Evolutionary conservation across 2,797 vertebrate species (phyloP), one percentile per base, ranked within the genome.

Genomic region (Selene dorsalis): DNA sequence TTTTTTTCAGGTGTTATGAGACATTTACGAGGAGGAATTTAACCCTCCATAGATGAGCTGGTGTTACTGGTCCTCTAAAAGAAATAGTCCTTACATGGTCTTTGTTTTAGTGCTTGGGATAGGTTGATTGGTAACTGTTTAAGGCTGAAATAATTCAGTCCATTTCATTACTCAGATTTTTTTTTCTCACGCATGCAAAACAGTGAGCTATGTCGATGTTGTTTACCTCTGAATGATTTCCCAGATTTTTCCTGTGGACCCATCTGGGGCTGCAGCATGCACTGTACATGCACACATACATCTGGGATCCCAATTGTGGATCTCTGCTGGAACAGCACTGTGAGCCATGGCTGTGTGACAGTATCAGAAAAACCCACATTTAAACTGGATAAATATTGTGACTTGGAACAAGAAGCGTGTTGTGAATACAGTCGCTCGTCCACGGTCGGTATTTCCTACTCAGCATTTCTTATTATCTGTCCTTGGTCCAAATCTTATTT

Each of bases 231-330:
- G 66, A 91, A 69, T 84, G 83, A 85, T 88, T 86, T 61, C 41
- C 78, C 88, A 92, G 89, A 84, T 82, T 85, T 69, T 79, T 87
- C 89, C 87, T 83, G 67, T 69, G 39, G 48, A 75, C 71, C 63
- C 87, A 86, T 90, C 80, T 85, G 86, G 83, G 62, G 45, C 69
- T 69, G 43, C 67, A 80, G 39, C 79, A 79, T 43, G 41, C 45
- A 20, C 45, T 43, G 41, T 20, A 48, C 45, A 41, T 48, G 73
- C 59, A 47, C 57, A 53, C 58, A 59, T 73, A 60, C 87, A 87
- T 89, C 85, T 90, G 87, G 83, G 79, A 86, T 92, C 74, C 80
- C 67, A 62, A 77, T 83, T 78, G 75, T 80, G 66, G 72, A 75
- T 73, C 26, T n/a, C 24, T 62, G 62, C 67, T 73, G 43, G 68